Evolutionary conservation across 2,113 vertebrate species (phyloP).

Genomic region (Zosterops lateralis): DNA sequence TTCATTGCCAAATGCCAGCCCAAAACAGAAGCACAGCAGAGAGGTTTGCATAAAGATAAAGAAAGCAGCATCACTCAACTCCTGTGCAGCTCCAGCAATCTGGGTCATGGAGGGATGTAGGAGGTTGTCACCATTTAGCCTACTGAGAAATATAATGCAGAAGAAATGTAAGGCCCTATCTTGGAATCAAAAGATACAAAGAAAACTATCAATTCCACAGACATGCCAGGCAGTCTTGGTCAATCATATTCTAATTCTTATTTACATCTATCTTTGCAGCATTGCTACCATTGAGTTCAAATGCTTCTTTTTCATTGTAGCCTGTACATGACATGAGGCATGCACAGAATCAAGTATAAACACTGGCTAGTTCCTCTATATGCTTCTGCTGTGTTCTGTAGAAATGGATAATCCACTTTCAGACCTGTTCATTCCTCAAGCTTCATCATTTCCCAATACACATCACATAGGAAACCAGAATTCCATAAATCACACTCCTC

Average conservation of each 20-base stretch:
- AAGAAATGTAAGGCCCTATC: not conserved
- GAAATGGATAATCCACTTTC: not conserved
- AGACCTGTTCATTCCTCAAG: not conserved
- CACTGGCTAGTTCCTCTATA: not conserved
- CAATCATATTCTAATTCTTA: not conserved
- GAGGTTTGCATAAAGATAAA: not conserved
- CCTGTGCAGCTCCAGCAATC: not conserved
- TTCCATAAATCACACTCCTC: not conserved
- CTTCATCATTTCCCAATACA: not conserved
- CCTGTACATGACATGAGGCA: not conserved
- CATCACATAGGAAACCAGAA: not conserved
- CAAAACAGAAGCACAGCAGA: not conserved
- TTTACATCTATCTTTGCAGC: not conserved
- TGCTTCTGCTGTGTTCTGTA: not conserved
- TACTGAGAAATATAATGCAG: not conserved
- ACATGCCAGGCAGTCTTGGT: not conserved
- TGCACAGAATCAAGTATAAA: not conserved
- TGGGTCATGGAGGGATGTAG: not conserved
- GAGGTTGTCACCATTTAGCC: not conserved
- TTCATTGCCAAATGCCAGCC: not conserved
- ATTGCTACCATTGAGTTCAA: not conserved
- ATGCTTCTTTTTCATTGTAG: not conserved
- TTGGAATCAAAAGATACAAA: not conserved
- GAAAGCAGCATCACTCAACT: not conserved
- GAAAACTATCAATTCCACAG: not conserved